Evolutionary conservation across 2,888 invertebrate genomes (phyloP).

Genomic region (Thymelicus acteon): DNA sequence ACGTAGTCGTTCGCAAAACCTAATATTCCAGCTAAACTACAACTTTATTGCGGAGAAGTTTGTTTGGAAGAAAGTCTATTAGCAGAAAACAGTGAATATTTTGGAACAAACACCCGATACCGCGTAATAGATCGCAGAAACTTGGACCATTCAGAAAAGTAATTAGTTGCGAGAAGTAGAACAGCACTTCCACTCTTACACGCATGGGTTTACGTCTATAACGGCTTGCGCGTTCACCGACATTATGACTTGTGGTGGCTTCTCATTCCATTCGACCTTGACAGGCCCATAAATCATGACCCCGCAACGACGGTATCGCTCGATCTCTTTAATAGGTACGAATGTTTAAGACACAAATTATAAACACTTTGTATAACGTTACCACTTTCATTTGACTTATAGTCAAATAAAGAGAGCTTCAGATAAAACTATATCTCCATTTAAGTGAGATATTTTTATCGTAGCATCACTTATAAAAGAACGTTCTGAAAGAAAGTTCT

Average conservation of each 20-base stretch:
- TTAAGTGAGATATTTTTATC: too few relatives aligned
- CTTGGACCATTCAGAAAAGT: slow-evolving; percentile 19
- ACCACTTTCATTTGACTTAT: neutral
- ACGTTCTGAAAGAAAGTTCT: too few relatives aligned
- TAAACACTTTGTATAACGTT: slow-evolving; percentile 14
- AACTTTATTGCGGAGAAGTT: neutral
- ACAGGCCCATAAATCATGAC: slow-evolving; percentile 29
- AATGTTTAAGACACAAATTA: slow-evolving; percentile 23
- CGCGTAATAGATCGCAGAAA: slow-evolving; percentile 28
- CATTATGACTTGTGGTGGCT: slow-evolving; percentile 27
- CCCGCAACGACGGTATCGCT: slow-evolving; percentile 19
- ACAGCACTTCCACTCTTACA: slow-evolving; percentile 21
- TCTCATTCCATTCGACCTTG: slow-evolving; percentile 29
- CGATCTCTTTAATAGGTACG: slow-evolving; percentile 31
- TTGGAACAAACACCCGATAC: slow-evolving; percentile 24
- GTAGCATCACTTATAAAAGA: too few relatives aligned
- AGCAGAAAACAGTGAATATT: slow-evolving; percentile 18
- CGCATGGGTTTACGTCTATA: slow-evolving; percentile 22
- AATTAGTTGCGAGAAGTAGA: slow-evolving; percentile 28
- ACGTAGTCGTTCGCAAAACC: neutral
- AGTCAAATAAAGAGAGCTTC: too few relatives aligned
- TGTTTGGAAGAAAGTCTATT: slow-evolving; percentile 34
- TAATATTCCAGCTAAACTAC: slow-evolving; percentile 3
- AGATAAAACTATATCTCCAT: too few relatives aligned
- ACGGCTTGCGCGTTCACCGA: slow-evolving; percentile 23